These are phyloP conservation scores for Cyprinodon brontotheroides DNA, from an alignment of 2,113 vertebrate species.

Conservation along the genomic window DNA sequence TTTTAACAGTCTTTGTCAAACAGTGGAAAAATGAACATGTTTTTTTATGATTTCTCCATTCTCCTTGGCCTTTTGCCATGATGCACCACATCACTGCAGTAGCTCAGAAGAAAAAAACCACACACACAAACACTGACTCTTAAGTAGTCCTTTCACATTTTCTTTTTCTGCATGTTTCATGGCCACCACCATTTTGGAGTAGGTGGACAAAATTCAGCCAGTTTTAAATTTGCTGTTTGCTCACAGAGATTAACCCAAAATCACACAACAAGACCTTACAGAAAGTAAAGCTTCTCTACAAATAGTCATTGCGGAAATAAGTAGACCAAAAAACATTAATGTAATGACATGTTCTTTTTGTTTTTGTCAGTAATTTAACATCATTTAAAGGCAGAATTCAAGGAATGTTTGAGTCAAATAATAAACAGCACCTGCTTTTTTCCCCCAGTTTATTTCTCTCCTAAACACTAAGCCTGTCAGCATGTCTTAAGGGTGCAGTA, in stretches of 20 bases:
- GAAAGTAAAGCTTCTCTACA: neutral
- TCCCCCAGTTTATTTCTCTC: neutral
- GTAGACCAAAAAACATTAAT: neutral
- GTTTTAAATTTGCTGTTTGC: neutral
- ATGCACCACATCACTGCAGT: conserved; percentile 2
- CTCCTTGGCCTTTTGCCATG: conserved; percentile 11
- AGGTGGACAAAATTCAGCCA: neutral
- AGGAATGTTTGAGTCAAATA: neutral
- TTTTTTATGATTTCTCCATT: neutral
- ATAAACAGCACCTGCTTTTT: neutral
- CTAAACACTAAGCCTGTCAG: neutral
- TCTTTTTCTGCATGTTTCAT: neutral
- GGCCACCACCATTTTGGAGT: neutral
- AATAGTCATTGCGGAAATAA: neutral
- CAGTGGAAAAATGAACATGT: neutral
- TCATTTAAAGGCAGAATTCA: neutral
- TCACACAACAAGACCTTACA: neutral
- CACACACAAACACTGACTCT: neutral
- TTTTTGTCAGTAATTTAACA: neutral
- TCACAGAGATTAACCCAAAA: neutral
- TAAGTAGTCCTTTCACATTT: neutral
- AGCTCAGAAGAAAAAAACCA: neutral
- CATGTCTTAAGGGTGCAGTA: neutral
- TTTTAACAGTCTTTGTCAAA: neutral
- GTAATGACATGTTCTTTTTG: neutral